Base-by-base conservation (phyloP, 2,797 vertebrate species). In the Simalia tracyae region DNA sequence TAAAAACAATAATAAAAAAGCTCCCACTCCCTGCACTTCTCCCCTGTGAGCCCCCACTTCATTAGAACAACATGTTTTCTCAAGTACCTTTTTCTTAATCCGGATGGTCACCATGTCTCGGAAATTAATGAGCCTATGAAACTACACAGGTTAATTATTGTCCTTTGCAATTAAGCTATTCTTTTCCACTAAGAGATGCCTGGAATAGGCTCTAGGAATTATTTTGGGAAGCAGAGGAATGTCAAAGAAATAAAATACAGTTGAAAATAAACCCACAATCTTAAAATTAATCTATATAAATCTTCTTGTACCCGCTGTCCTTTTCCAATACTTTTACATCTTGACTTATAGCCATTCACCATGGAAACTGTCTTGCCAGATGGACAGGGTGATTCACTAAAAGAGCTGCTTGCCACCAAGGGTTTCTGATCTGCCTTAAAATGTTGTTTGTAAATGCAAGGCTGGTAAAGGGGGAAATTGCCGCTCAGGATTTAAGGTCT, bases 111-210 rank as follows among this genome's bases (percentile, higher is more conserved):
- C 59, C 28, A 10, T 46, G 36, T 89, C 31, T 50, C 26, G 59
- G 88, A 89, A 76, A 92, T 50, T 72, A 89, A 89, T 89, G 63
- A 89, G 54, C 19, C 50, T 22, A 36, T 46, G 8, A 50, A 86
- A 57, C 91, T 76, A 60, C 81, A 86, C 87, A 85, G 60, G 56
- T 50, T 46, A 88, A 89, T 89, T 66, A 92, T 87, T 68, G 28
- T 88, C 86, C 36, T 92, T 86, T 86, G 63, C 63, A 89, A 92
- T 86, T 92, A 86, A 89, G 61, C 60, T 86, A 72, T 89, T 92
- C 85, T 72, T 86, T 88, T 72, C 19, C 2, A 76, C 5, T 54
- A 54, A 89, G n/a, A 26, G 54, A 68, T 92, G 24, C 5, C 31
- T 85, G 22, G 84, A 89, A 57, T 86, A 26, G 60, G 15, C 26